Evolutionary conservation across 1,140 invertebrate species (phyloP), one percentile per base, ranked within the genome.

Genomic region (Globodera ellingtonae): DNA sequence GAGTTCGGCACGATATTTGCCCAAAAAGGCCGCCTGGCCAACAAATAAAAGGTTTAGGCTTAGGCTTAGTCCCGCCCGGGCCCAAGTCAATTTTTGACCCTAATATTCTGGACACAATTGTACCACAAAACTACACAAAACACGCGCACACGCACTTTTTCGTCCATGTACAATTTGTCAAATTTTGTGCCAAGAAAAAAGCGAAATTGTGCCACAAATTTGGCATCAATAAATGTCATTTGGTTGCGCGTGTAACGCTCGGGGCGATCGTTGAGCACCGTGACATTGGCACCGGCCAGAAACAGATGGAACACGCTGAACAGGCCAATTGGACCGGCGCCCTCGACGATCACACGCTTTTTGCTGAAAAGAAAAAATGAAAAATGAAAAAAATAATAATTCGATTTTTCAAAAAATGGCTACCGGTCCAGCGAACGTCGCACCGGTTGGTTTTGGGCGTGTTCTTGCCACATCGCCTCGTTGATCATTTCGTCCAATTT

Each of bases 101-200:
- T 35, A 24, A 35, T 35, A 35, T 35, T 35, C 35, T 35, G 35
- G n/a, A n/a, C n/a, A n/a, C n/a, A n/a, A n/a, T n/a, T n/a, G n/a
- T n/a, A n/a, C n/a, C n/a, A n/a, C n/a, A n/a, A n/a, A n/a, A 35
- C 35, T 35, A 35, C 35, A 35, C 35, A 35, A 35, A 35, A 35
- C n/a, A 35, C 35, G 35, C 35, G 18, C 13, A 13, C 56, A 13
- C 56, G 56, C 18, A 62, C 56, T 6, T 18, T 62, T 24, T 75
- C 18, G 2, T 59, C 8, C 10, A 18, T 21, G 52, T 52, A 75
- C 47, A 79, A 46, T 46, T 79, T n/a, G 44, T 79, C 56, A 24
- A 79, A 79, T 56, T 65, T n/a, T 7, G 78, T 75, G 50, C 78
- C 78, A 2, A 79, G 7, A 65, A 79, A 79, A 21, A 79, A 65